Evolutionary conservation across 2,888 invertebrate species (phyloP), one percentile per base, ranked within the genome.

Genomic region (Cerceris rybyensis): DNA sequence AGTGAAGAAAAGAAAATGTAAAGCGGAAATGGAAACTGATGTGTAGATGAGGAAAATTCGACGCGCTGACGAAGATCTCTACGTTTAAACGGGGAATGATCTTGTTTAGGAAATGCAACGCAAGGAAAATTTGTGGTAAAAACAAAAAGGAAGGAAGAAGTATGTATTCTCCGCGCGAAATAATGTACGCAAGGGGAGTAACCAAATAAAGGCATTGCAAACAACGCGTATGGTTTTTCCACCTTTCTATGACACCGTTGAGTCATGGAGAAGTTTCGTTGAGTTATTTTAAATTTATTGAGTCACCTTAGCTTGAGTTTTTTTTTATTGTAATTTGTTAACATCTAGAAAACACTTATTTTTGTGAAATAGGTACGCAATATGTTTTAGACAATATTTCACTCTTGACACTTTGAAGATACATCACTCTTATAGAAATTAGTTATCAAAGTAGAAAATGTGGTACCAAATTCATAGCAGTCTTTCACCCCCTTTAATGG

Each of bases 131-230:
- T 28, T 28, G 28, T 28, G 28, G 28, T 28, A 46, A 76, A 64
- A 75, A 69, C 72, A 68, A 50, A 64, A 74, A 69, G 70, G 73
- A 54, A 72, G 55, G 60, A 75, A 75, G 60, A 55, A 67, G 72
- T 65, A 75, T 75, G 78, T 79, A 81, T 86, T 80, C 83, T 83
- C 84, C 73, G 79, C 64, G 78, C 81, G 69, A 81, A 82, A 61
- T 83, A 81, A 81, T 88, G 90, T 90, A 90, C 83, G 88, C 86
- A 80, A 87, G 86, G 87, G 83, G 87, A 85, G 87, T 86, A 85
- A 87, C 80, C 84, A 88, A 90, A 87, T 90, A 89, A 90, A 91
- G 86, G 86, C 85, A 90, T 88, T 88, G 87, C 90, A 88, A 87
- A 84, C 84, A 87, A 78, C 69, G 69, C 67, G 72, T 52, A 39